These are phyloP conservation scores for Drosophila truncata DNA, from an alignment of 1,140 invertebrate genomes.

Conservation along the genomic window DNA sequence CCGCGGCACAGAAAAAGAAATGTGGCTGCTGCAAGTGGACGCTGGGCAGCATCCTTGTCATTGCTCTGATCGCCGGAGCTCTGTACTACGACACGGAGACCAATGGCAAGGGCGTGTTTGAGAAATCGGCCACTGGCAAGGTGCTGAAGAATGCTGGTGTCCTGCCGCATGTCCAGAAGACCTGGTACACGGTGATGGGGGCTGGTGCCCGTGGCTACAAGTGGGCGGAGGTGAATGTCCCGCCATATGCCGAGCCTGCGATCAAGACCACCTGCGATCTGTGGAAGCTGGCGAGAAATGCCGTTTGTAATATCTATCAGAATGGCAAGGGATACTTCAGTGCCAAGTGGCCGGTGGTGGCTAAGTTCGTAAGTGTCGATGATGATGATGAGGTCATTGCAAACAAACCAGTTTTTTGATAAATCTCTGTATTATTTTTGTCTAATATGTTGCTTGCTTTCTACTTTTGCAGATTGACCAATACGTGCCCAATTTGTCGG, in stretches of 20 bases:
- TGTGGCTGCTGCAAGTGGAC: constrained; percentile 87
- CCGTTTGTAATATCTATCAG: constrained; percentile 85
- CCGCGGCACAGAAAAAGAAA: constrained; percentile 72
- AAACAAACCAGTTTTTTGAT: constrained; percentile 57
- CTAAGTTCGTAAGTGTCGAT: constrained; percentile 86
- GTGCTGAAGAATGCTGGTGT: constrained; percentile 88
- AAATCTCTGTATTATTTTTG: constrained; percentile 8
- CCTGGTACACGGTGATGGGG: constrained; percentile 87
- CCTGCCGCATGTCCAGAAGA: constrained; percentile 87
- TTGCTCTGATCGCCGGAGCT: constrained; percentile 86
- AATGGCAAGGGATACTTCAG: constrained; percentile 86
- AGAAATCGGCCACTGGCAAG: constrained; percentile 85
- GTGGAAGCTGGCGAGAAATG: constrained; percentile 86
- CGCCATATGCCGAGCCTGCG: constrained; percentile 88
- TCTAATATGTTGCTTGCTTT: constrained; percentile 17
- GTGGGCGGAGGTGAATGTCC: constrained; percentile 89
- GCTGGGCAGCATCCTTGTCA: constrained; percentile 86
- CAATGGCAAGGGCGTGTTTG: constrained; percentile 82
- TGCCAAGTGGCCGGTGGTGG: constrained; percentile 88
- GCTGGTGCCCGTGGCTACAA: constrained; percentile 87
- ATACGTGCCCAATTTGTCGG: constrained; percentile 89
- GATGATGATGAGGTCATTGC: constrained; percentile 57
- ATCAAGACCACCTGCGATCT: constrained; percentile 87
- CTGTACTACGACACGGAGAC: constrained; percentile 81
- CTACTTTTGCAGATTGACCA: constrained; percentile 87